These are phyloP conservation scores for Glyptemys insculpta DNA, from an alignment of 2,797 vertebrate species.

Conservation along the genomic window DNA sequence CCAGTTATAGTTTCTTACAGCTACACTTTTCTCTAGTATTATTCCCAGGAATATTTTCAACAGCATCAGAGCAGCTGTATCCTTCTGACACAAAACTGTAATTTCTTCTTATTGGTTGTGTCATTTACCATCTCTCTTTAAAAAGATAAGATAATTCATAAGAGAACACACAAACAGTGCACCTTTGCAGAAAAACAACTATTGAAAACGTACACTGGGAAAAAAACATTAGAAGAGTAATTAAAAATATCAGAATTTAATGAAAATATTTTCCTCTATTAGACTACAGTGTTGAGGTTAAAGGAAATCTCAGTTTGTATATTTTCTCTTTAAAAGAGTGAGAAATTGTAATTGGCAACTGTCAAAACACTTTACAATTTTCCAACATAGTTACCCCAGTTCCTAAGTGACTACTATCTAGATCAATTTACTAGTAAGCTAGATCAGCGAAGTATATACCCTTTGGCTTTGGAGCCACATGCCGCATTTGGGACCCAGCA, in stretches of 20 bases:
- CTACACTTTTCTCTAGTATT: not conserved
- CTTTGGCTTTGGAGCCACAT: not conserved
- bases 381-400: not conserved
- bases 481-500: not conserved
- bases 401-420: not conserved
- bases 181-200: not conserved
- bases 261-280: not conserved
- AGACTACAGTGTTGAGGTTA: not conserved
- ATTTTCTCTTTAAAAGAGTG: not conserved
- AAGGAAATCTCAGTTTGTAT: not conserved
- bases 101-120: not conserved
- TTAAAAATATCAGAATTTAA: not conserved
- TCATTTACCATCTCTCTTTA: not conserved
- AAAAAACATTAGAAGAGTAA: not conserved
- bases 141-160: not conserved
- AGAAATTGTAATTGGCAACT: not conserved
- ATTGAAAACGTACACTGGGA: not conserved
- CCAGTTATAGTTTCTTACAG: not conserved
- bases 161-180: not conserved
- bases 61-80: not conserved
- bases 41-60: not conserved
- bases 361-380: not conserved
- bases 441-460: not conserved
- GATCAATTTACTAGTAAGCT: not conserved
- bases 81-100: not conserved